phyloP scores from a whole-genome alignment of 2,888 invertebrate genomes.

The Anticlea derivata region DNA sequence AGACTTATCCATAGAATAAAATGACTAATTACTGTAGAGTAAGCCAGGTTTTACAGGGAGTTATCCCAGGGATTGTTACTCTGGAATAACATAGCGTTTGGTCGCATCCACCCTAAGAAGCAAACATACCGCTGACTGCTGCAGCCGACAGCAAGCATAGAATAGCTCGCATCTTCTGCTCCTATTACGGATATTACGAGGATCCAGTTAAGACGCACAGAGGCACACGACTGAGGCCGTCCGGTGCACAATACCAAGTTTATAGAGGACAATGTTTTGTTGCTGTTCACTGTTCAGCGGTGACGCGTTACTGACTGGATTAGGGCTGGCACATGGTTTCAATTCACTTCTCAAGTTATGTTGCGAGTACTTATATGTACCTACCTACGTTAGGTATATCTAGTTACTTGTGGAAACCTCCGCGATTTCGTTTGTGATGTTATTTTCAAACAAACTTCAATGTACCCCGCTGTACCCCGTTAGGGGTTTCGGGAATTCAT shows the following conservation, averaged over 20 bases:
- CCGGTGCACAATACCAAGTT: conserved; percentile 8
- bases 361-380: no score
- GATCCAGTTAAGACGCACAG: neutral
- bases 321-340: conserved; percentile 8
- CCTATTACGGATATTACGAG: neutral
- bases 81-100: neutral
- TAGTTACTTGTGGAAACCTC: no score
- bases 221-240: neutral
- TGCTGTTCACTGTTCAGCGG: neutral
- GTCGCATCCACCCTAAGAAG: neutral
- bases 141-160: conserved; percentile 13
- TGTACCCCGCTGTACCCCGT: no score
- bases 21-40: no score
- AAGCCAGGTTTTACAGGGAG: no score
- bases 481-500: no score
- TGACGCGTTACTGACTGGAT: conserved; percentile 1
- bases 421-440: no score
- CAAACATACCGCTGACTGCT: conserved; percentile 14
- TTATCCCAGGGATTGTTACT: no score
- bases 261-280: conserved; percentile 12
- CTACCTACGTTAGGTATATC: no score
- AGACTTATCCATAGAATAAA: no score
- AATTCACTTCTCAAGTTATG: no score
- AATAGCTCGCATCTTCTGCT: neutral
- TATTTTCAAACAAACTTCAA: no score